Base-by-base conservation (phyloP, 2,113 vertebrate genomes). In the Mandrillus leucophaeus region DNA sequence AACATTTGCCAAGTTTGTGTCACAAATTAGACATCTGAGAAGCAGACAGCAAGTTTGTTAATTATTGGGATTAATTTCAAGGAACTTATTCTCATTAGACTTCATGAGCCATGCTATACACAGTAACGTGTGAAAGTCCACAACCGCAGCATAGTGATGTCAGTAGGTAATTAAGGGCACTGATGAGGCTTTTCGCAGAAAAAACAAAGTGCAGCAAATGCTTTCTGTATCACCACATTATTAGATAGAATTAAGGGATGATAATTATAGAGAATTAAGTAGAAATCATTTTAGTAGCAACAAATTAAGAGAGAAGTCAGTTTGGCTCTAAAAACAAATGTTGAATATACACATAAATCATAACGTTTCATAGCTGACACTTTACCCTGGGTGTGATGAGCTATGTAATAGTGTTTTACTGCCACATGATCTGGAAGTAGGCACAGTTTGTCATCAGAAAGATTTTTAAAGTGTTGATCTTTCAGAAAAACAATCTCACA, bases 31-130 rank as follows among this genome's bases (percentile, higher is more conserved):
- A 98, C 97, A 98, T 98, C 40, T 84, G 96, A 99, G 97, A 98
- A 99, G 95, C 97, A 98, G 95, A 93, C 96, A 98, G 96, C 90
- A 98, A 98, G 97, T 98, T 98, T 98, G 97, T 97, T 99, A 98
- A 98, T 99, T 98, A 98, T 98, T 95, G 94, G 98, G 95, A 98
- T 98, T 99, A 99, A 99, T 98, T 98, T 99, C 52, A 98, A 99
- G 98, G 97, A 98, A 98, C 97, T 98, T 98, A 97, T 95, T 99
- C 97, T 98, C 98, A 98, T 98, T 98, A 98, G 98, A 88, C 76
- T 98, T 98, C 98, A 98, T 98, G 98, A 99, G 97, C 97, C 98
- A 92, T 98, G 92, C 84, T 97, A 95, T 89, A 97, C 97, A 97
- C 45, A 97, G 93, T 10, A 98, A 85, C 5, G 32, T 97, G 95